Evolutionary conservation across 2,888 invertebrate species (phyloP).

Genomic region (Coenonympha glycerion): DNA sequence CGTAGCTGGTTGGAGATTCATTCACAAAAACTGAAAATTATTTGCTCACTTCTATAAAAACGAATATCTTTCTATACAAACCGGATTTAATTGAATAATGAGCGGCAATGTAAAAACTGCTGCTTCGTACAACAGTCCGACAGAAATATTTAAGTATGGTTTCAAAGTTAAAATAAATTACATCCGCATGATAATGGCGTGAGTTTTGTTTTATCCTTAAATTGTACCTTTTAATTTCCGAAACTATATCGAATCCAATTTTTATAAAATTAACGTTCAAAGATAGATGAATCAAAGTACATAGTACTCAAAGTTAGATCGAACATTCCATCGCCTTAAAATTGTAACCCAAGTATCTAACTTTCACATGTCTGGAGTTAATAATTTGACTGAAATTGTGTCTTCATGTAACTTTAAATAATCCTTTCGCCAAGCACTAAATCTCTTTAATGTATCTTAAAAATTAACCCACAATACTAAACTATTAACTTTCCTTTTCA

Average conservation of each 20-base stretch:
- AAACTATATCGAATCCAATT: too few relatives aligned
- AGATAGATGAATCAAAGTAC: too few relatives aligned
- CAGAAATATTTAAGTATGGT: too few relatives aligned
- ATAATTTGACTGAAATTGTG: too few relatives aligned
- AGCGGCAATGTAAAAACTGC: constrained; percentile 25
- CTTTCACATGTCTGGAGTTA: too few relatives aligned
- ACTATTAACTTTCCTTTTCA: constrained; percentile 8
- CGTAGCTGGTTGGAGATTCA: not conserved
- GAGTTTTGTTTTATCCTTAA: not conserved
- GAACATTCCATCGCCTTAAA: not conserved
- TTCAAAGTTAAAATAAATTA: not conserved
- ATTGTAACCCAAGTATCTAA: not conserved
- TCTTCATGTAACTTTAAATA: not conserved
- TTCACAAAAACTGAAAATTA: not conserved
- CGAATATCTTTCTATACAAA: constrained; percentile 12
- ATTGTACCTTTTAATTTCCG: not conserved
- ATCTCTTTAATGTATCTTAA: not conserved
- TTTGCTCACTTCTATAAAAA: not conserved
- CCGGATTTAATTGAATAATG: constrained; percentile 27
- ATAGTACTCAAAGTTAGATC: not conserved
- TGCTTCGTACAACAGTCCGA: too few relatives aligned
- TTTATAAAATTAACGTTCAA: too few relatives aligned
- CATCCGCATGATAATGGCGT: not conserved
- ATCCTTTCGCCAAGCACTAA: not conserved
- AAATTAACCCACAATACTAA: constrained; percentile 4